These are phyloP conservation scores for Micromys minutus DNA, from an alignment of 2,113 vertebrate genomes.

Conservation along the genomic window DNA sequence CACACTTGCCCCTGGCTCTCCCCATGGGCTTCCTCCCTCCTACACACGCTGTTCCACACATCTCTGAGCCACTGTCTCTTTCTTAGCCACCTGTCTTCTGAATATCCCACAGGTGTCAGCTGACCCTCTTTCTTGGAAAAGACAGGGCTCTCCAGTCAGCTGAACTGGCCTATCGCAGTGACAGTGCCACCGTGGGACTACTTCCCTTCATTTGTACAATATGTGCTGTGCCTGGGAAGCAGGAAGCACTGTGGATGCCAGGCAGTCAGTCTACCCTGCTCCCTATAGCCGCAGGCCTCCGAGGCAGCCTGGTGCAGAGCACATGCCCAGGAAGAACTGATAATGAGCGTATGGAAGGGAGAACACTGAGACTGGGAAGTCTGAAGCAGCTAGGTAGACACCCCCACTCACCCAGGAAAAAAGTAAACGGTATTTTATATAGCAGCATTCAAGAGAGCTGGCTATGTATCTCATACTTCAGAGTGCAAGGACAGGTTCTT, in stretches of 20 bases:
- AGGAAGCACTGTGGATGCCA: not conserved
- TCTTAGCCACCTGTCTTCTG: not conserved
- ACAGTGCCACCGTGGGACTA: not conserved
- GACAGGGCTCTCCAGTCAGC: not conserved
- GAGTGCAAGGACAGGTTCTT: not conserved
- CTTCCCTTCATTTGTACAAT: not conserved
- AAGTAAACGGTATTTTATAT: not conserved
- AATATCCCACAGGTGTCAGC: not conserved
- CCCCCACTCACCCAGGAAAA: not conserved
- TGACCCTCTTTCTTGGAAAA: not conserved
- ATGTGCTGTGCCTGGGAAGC: not conserved
- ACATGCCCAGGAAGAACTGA: not conserved
- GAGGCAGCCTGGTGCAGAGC: not conserved
- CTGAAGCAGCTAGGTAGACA: not conserved
- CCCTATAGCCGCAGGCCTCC: not conserved
- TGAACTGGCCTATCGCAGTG: rapidly evolving
- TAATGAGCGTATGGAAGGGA: not conserved
- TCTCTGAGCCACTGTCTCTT: not conserved
- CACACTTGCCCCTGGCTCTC: not conserved
- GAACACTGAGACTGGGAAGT: not conserved
- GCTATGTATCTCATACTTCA: not conserved
- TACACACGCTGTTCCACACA: too few relatives aligned
- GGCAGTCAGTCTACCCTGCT: not conserved
- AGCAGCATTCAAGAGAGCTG: not conserved
- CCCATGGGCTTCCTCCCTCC: not conserved